Conservation (phyloP, 2,113 vertebrate genomes). For the Lynx canadensis region DNA sequence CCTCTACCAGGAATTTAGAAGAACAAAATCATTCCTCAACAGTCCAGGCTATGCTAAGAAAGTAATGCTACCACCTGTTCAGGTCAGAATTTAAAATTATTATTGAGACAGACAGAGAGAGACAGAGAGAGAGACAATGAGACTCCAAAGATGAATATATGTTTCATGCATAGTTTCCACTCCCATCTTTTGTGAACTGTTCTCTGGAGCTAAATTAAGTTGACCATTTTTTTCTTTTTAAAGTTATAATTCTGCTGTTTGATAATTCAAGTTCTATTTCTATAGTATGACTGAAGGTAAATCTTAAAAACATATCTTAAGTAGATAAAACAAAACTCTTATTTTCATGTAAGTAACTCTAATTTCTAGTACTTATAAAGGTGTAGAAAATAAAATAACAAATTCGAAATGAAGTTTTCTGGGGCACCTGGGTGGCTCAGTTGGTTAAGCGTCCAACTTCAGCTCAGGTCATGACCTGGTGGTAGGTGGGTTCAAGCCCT, state of each 20-base stretch:
- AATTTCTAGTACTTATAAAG: conserved; percentile 46
- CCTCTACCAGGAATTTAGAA: background rate
- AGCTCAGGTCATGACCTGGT: too few species aligned
- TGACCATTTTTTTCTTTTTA: conserved; percentile 38
- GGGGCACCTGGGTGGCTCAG: too few species aligned
- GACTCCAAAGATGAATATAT: background rate
- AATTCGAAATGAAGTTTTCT: conserved; percentile 5
- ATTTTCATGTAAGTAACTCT: conserved; percentile 53
- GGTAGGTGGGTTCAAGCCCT: too few species aligned
- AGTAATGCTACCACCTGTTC: background rate
- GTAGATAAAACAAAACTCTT: conserved; percentile 47
- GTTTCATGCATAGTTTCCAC: background rate
- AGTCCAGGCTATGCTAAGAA: conserved; percentile 25
- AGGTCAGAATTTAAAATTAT: conserved; percentile 29
- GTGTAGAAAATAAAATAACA: conserved; percentile 26
- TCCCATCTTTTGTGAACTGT: background rate
- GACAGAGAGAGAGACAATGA: background rate
- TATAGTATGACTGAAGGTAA: background rate
- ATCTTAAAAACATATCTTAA: background rate
- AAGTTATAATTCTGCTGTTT: conserved; percentile 42
- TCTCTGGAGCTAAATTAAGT: background rate
- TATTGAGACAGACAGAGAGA: background rate
- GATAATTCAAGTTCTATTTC: background rate
- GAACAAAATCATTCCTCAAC: background rate
- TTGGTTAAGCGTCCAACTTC: too few species aligned